Evolutionary conservation across 2,888 invertebrate genomes (phyloP).

Genomic region (Melinaea marsaeus): DNA sequence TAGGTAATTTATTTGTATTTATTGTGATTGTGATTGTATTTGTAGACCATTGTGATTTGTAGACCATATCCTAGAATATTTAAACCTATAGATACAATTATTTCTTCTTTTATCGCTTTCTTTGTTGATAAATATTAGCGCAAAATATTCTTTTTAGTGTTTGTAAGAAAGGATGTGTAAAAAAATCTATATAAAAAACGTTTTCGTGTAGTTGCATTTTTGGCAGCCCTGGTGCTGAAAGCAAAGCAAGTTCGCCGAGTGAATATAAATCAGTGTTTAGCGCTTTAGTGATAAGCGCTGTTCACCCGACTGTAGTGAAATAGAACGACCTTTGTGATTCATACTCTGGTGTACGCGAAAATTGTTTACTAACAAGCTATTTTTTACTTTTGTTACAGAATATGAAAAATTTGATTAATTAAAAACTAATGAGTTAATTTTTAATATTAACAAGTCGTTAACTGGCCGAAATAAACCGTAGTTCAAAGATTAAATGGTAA

Average conservation of each 20-base stretch:
- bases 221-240: conserved; percentile 27
- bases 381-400: not conserved
- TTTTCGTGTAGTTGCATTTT: conserved; percentile 23
- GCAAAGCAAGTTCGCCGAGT: conserved; percentile 30
- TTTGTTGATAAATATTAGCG: too few relatives aligned
- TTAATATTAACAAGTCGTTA: too few relatives aligned
- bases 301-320: conserved; percentile 38
- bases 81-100: too few relatives aligned
- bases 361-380: not conserved
- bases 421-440: too few relatives aligned
- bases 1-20: too few relatives aligned
- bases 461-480: too few relatives aligned
- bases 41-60: too few relatives aligned
- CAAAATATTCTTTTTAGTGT: not conserved
- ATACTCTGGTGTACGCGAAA: not conserved
- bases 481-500: too few relatives aligned
- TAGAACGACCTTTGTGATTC: conserved; percentile 28
- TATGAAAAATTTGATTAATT: too few relatives aligned
- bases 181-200: not conserved
- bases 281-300: conserved; percentile 46
- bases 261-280: conserved; percentile 54
- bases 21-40: too few relatives aligned
- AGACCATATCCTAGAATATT: too few relatives aligned
- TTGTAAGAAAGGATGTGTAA: not conserved
- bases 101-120: too few relatives aligned